Base-by-base conservation (phyloP, 2,113 vertebrate species). In the Pygoscelis adeliae region DNA sequence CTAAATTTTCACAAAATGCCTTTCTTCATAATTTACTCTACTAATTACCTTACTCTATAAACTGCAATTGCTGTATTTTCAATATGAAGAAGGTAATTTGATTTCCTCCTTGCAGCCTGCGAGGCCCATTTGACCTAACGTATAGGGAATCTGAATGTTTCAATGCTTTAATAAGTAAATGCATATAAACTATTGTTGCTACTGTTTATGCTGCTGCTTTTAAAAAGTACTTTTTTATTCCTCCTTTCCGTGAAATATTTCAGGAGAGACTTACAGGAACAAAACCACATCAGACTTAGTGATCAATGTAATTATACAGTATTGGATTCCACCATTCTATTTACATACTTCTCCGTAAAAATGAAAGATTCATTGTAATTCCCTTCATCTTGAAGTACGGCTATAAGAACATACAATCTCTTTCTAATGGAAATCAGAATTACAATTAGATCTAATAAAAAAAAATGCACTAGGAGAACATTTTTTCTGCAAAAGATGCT, bases 361-460 rank as follows among this genome's bases (percentile, higher is more conserved):
- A 55, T 50, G 20, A 83, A 87, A 87, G 47, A 49, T 65, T 61
- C 61, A 18, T 78, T 92, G 22, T 70, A 88, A 96, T 88, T 88
- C 66, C 25, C 70, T 89, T 93, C 53, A 50, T 80, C 46, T 47
- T 17, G 0, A 93, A 82, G 49, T 42, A 40, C 4, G 0, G 15
- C 49, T 76, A 9, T 53, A 62, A 67, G 58, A 94, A 70, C 40
- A 79, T 6, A 82, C 61, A 69, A 44, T 47, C 52, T 56, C 61
- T 91, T 93, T 73, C 77, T 93, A 91, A 94, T 87, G 70, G 73
- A 91, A 95, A 87, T 69, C 44, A 89, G 65, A 93, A 94, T 79
- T 91, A 78, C 23, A 90, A 63, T 85, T 59, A 61, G 47, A 61
- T 71, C 3, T 2, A 84, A 84, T 50, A 14, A 38, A 44, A 52